Conservation (phyloP, 1,140 invertebrate genomes). For the Wiebesia pumilae region DNA sequence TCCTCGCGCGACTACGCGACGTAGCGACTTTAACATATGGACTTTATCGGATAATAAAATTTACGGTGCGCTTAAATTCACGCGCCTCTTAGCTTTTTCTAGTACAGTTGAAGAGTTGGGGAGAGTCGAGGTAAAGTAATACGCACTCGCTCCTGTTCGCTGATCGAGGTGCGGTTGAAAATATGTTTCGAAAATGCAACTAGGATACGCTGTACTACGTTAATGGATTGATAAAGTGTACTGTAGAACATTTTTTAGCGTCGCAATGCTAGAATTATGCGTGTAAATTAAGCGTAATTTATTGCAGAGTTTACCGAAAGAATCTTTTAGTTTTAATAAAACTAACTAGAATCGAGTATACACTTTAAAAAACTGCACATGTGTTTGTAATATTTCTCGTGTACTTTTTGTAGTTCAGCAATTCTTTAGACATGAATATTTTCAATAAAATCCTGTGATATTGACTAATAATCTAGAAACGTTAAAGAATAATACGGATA, state of each 20-base stretch:
- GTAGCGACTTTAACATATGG: conserved; percentile 25
- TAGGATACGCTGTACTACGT: neutral
- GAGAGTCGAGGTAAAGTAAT: neutral
- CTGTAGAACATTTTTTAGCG: neutral
- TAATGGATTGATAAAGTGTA: conserved; percentile 21
- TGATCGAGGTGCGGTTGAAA: neutral
- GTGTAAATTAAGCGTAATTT: neutral
- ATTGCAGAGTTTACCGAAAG: neutral
- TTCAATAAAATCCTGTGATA: no score
- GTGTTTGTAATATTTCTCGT: neutral
- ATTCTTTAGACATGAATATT: no score
- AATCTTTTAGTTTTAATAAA: neutral
- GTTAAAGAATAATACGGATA: no score
- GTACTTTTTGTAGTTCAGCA: no score
- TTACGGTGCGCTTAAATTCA: conserved; percentile 36
- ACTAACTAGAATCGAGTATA: neutral
- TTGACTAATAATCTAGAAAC: no score
- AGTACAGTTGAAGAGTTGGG: neutral
- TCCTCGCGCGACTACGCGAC: neutral
- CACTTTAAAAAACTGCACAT: neutral
- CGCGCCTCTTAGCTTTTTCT: neutral
- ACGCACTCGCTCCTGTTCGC: neutral
- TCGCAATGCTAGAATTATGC: neutral
- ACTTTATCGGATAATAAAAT: neutral
- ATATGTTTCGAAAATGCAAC: neutral